Percentiles rank a stretch among this genome's conserved stretches.
These are phyloP conservation scores for Zosterops borbonicus DNA, from an alignment of 2,113 vertebrate genomes.

Conservation along the genomic window DNA sequence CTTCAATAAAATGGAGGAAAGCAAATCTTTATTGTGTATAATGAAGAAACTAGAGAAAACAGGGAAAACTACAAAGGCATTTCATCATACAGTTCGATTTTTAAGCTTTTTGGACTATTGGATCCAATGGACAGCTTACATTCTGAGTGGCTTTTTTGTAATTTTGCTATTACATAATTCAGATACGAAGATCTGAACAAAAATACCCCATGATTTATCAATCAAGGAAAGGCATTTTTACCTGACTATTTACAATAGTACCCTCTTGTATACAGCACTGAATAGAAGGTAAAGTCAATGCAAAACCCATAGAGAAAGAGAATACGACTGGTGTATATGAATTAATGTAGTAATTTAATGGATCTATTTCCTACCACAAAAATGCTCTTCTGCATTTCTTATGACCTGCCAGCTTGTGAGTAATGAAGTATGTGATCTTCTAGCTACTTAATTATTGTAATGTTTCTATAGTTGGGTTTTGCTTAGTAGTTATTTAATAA, in stretches of 20 bases:
- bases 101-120: not conserved
- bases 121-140: not conserved
- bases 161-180: not conserved
- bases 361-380: not conserved
- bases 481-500: not conserved
- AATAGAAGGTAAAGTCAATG: not conserved
- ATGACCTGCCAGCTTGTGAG: not conserved
- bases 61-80: not conserved
- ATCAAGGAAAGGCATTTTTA: not conserved
- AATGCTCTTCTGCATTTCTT: not conserved
- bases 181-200: not conserved
- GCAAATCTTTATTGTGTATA: not conserved
- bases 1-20: not conserved
- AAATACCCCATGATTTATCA: not conserved
- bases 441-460: not conserved
- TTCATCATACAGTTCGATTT: not conserved
- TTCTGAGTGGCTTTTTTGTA: not conserved
- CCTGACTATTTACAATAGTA: not conserved
- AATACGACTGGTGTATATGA: not conserved
- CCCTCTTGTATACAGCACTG: not conserved
- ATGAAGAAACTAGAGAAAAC: not conserved
- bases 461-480: not conserved
- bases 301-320: not conserved
- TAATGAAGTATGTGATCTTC: not conserved
- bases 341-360: not conserved